phyloP scores from a whole-genome alignment of 2,797 vertebrate species.

The Amblyraja radiata region DNA sequence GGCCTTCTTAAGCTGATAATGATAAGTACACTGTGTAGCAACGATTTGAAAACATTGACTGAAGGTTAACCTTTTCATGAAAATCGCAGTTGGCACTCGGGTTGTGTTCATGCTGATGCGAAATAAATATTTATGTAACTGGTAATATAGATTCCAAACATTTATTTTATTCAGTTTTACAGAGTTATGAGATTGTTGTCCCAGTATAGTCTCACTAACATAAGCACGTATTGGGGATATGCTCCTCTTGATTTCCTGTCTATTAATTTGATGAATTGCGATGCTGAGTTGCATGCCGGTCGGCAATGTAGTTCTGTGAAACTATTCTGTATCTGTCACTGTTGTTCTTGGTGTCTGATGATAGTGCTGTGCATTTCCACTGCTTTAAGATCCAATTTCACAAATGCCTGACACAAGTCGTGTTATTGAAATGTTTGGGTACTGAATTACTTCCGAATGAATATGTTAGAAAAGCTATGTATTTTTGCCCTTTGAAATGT shows the following conservation, averaged over 20 bases:
- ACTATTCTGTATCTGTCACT: background rate
- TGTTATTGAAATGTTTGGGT: background rate
- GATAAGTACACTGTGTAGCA: too few relatives aligned
- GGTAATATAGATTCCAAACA: background rate
- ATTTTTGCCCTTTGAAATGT: background rate
- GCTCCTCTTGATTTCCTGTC: background rate
- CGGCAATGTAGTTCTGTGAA: background rate
- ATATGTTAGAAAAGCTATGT: background rate
- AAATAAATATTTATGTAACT: background rate
- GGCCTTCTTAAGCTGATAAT: too few relatives aligned
- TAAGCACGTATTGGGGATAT: background rate
- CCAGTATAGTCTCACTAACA: background rate
- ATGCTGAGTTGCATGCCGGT: background rate
- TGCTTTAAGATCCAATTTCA: background rate
- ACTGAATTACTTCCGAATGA: background rate
- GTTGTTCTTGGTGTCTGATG: background rate
- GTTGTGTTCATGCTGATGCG: background rate
- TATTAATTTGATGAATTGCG: background rate
- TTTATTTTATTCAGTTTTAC: background rate
- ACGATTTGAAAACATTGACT: too few relatives aligned
- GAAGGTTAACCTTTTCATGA: too few relatives aligned
- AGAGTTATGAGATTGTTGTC: background rate
- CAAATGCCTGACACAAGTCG: background rate
- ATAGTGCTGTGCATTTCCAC: background rate
- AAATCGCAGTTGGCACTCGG: too few relatives aligned